These are phyloP conservation scores for Scarus forsteni DNA, from an alignment of 2,797 vertebrate species.

Conservation along the genomic window DNA sequence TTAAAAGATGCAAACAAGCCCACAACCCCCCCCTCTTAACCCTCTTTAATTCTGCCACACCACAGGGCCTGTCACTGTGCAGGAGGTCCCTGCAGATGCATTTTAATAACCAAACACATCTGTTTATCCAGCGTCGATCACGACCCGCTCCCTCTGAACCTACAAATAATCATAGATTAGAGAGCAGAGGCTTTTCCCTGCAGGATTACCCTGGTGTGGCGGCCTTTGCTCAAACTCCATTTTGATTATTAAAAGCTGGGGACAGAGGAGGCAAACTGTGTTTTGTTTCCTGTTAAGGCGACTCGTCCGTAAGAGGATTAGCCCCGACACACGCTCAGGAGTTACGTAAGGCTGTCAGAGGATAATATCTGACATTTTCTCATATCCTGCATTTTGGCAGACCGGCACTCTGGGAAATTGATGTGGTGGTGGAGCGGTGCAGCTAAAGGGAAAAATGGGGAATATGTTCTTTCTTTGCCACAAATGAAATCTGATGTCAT, in stretches of 20 bases:
- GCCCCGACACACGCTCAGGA: constrained; percentile 60
- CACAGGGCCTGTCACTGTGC: background rate
- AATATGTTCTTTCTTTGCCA: background rate
- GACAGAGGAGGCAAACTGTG: constrained; percentile 61
- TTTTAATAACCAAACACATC: constrained; percentile 53
- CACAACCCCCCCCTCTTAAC: background rate
- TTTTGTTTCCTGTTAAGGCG: constrained; percentile 72
- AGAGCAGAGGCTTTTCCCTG: constrained; percentile 54
- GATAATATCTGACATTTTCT: constrained; percentile 75
- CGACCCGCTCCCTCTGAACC: constrained; percentile 42
- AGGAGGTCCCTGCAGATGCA: constrained; percentile 15
- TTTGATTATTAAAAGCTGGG: constrained; percentile 76
- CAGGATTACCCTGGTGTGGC: constrained; percentile 59
- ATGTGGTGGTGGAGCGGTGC: background rate
- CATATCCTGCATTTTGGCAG: constrained; percentile 65
- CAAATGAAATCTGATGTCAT: background rate
- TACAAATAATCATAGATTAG: constrained; percentile 59
- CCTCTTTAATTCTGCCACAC: background rate
- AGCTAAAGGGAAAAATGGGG: background rate
- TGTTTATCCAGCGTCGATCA: constrained; percentile 39
- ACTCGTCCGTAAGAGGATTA: constrained; percentile 77
- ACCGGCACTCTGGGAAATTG: constrained; percentile 29
- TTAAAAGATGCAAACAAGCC: background rate
- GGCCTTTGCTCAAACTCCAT: constrained; percentile 56
- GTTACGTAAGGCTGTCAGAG: constrained; percentile 72